phyloP scores from a whole-genome alignment of 2,113 vertebrate genomes.

The Genyomyrus donnyi region DNA sequence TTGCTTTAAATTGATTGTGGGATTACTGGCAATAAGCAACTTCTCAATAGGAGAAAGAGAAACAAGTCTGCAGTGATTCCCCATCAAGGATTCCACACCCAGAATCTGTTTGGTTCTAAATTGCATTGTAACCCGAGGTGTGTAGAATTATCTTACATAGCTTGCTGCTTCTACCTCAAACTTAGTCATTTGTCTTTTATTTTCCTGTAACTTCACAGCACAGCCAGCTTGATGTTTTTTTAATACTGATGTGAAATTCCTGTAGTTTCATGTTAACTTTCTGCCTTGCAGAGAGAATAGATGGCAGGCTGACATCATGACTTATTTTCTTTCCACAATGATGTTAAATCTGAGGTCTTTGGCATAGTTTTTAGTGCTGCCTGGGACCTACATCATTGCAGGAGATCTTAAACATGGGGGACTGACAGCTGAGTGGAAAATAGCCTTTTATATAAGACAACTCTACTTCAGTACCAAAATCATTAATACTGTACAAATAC shows the following conservation, averaged over 20 bases:
- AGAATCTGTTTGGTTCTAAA: not conserved
- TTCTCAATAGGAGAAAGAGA: not conserved
- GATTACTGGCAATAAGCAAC: not conserved
- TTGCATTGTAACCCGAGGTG: not conserved
- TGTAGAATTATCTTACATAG: not conserved
- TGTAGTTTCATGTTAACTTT: not conserved
- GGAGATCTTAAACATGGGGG: not conserved
- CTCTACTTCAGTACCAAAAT: not conserved
- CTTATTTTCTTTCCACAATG: not conserved
- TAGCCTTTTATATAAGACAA: not conserved
- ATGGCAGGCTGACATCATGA: not conserved
- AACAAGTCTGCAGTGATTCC: not conserved
- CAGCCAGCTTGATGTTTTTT: not conserved
- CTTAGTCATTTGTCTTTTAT: not conserved
- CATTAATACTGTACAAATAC: not conserved
- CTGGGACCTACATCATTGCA: not conserved
- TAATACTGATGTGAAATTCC: not conserved
- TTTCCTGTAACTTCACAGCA: not conserved
- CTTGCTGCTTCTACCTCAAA: not conserved
- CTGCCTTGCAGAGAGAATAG: not conserved
- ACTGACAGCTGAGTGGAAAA: not conserved
- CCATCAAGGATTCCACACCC: not conserved
- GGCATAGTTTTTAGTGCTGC: not conserved
- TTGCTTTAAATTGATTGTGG: not conserved
- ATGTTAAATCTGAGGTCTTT: not conserved